These are phyloP conservation scores for Bothrops jararaca DNA, from an alignment of 2,113 vertebrate genomes.

Conservation along the genomic window DNA sequence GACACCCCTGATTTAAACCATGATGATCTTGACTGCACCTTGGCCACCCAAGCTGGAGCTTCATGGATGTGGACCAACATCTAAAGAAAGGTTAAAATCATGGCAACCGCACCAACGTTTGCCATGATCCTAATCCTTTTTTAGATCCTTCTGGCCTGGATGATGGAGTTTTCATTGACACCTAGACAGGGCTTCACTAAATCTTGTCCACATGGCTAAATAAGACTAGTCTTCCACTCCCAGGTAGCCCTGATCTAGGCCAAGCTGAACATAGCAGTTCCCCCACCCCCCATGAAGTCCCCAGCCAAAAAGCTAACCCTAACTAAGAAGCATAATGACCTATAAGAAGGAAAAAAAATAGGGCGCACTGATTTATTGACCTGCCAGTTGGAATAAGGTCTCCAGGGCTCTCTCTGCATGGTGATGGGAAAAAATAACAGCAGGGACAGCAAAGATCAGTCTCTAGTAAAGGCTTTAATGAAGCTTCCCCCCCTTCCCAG, in stretches of 20 bases:
- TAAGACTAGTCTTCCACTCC: rapidly evolving
- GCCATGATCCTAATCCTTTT: not conserved
- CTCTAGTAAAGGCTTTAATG: constrained; percentile 18
- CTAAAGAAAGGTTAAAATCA: not conserved
- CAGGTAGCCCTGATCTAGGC: not conserved
- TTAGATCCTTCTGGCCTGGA: not conserved
- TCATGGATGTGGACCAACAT: not conserved
- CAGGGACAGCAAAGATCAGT: constrained; percentile 35
- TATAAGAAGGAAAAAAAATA: constrained; percentile 26
- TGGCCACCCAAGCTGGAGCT: not conserved
- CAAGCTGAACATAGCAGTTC: not conserved
- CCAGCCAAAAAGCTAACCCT: constrained; percentile 27
- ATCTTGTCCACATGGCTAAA: not conserved
- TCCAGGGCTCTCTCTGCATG: constrained; percentile 14
- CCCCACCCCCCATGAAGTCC: not conserved
- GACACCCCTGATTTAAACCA: not conserved
- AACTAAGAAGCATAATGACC: constrained; percentile 27
- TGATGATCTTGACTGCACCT: not conserved
- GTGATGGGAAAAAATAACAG: constrained; percentile 37
- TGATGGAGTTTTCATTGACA: not conserved
- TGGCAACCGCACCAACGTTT: not conserved
- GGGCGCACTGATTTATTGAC: constrained; percentile 41
- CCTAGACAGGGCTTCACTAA: not conserved
- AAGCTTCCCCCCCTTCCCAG: not conserved
- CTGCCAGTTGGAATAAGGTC: constrained; percentile 49